Evolutionary conservation across 2,797 vertebrate species (phyloP).

Genomic region (Nannoperca obscura): DNA sequence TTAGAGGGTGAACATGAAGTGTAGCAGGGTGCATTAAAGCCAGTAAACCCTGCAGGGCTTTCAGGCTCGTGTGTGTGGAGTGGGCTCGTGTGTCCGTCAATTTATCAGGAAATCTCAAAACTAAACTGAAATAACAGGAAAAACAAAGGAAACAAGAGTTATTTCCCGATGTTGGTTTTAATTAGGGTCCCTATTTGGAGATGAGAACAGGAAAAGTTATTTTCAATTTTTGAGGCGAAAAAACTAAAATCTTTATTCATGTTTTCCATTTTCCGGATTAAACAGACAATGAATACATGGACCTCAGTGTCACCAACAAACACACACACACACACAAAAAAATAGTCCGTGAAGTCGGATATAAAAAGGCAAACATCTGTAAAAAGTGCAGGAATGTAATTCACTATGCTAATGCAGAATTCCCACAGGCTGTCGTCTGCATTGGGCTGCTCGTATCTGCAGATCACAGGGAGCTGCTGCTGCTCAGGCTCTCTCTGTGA

Average conservation of each 20-base stretch:
- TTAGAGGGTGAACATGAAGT: conserved; percentile 27
- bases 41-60: conserved; percentile 14
- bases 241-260: background rate
- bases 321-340: background rate
- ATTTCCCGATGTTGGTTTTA: background rate
- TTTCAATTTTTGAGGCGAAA: background rate
- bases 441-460: conserved; percentile 41
- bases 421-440: conserved; percentile 22
- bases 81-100: background rate
- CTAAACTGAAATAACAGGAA: background rate
- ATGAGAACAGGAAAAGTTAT: background rate
- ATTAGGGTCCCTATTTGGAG: background rate
- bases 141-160: background rate
- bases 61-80: conserved; percentile 4
- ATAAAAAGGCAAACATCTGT: background rate
- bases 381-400: conserved; percentile 19
- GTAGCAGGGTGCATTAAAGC: conserved; percentile 9
- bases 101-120: background rate
- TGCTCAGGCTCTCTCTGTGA: conserved; percentile 37
- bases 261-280: background rate
- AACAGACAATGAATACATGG: background rate
- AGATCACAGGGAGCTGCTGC: conserved; percentile 54
- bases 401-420: conserved; percentile 9
- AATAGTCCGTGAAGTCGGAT: background rate
- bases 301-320: background rate